Conservation (phyloP, 2,113 vertebrate genomes). For the Myocastor coypus region DNA sequence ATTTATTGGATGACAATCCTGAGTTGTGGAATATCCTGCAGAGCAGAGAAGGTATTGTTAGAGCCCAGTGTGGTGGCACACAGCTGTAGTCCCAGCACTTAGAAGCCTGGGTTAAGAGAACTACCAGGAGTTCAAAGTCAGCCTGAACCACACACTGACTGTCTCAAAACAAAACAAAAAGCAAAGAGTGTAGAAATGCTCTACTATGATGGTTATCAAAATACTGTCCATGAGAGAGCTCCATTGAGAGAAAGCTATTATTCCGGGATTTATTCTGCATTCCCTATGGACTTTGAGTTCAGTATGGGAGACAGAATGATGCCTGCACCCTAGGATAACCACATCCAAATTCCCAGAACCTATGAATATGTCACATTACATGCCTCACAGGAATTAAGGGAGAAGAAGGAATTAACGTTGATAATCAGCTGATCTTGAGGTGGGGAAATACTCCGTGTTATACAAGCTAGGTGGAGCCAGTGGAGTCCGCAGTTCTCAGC, state of each 20-base stretch:
- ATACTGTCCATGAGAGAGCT: background rate
- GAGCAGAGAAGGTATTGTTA: background rate
- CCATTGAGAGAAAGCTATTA: background rate
- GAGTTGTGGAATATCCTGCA: slow-evolving; percentile 5
- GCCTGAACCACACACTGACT: background rate
- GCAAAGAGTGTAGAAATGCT: background rate
- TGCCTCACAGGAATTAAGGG: background rate
- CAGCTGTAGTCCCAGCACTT: background rate
- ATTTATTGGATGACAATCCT: background rate
- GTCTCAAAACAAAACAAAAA: background rate
- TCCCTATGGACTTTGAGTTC: background rate
- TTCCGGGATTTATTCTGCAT: background rate
- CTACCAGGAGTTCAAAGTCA: background rate
- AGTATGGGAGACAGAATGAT: background rate
- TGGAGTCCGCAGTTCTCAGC: background rate
- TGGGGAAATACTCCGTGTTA: background rate
- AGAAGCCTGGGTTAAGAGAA: background rate
- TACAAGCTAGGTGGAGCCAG: background rate
- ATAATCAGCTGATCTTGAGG: slow-evolving; percentile 2
- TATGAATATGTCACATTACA: background rate
- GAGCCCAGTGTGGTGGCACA: background rate
- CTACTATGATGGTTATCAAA: background rate
- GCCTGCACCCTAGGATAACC: background rate
- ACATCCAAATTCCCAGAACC: background rate
- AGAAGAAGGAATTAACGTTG: background rate